Evolutionary conservation across 64 coral and sea anemone genomes (phyloP).

Genomic region (Actinia equina): DNA sequence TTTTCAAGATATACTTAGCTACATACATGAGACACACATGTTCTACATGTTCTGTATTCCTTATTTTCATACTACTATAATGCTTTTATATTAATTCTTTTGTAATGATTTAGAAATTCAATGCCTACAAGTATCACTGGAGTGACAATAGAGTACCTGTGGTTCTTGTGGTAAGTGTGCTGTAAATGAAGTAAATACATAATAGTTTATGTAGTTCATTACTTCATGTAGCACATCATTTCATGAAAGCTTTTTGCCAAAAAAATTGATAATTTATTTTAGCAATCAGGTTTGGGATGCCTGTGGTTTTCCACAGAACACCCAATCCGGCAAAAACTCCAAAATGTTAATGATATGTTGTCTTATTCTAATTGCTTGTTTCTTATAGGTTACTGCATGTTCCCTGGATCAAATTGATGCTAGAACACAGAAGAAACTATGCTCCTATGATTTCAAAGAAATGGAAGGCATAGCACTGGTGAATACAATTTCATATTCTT

Average conservation of each 20-base stretch:
- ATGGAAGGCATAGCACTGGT: constrained; percentile 78
- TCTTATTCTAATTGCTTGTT: neutral
- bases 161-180: constrained; percentile 64
- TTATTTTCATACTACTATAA: too few relatives aligned
- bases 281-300: neutral
- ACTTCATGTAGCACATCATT: too few relatives aligned
- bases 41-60: too few relatives aligned
- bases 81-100: neutral
- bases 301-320: neutral
- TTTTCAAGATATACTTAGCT: too few relatives aligned
- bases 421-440: constrained; percentile 66
- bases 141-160: constrained; percentile 93
- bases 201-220: too few relatives aligned
- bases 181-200: too few relatives aligned
- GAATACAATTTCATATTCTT: neutral
- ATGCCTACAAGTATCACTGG: constrained; percentile 98
- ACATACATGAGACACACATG: too few relatives aligned
- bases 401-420: constrained; percentile 94
- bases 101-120: constrained; percentile 58
- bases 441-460: constrained; percentile 90
- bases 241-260: too few relatives aligned
- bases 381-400: constrained; percentile 69
- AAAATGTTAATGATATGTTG: neutral
- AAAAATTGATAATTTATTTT: too few relatives aligned
- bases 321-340: neutral